Base-by-base conservation (phyloP, 2,888 invertebrate genomes). In the Euphydryas editha region DNA sequence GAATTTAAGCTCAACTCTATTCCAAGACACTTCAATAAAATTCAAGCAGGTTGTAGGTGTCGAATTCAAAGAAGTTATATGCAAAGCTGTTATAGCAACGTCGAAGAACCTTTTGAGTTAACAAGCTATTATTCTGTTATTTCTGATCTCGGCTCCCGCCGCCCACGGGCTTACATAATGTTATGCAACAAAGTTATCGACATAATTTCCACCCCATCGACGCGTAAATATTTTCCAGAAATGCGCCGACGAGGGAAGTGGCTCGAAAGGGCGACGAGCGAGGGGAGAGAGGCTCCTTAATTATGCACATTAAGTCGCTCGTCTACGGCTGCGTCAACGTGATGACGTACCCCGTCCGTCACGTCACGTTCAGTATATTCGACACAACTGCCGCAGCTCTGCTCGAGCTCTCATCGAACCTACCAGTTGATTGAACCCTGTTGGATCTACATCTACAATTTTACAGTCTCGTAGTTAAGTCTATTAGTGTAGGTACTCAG, bases 231-330 rank as follows among this genome's bases (percentile, higher is more conserved):
- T 63, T 51, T 58, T 58, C 30, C 42, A 46, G 44, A 36, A 56
- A 46, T 62, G 62, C 54, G 42, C 39, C 5, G 36, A 47, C 20
- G 17, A 13, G 56, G 17, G 15, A 42, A 46, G 51, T 47, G 30
- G 20, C 51, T 2, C 44, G 51, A 30, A 30, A 18, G 17, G 44
- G 58, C 10, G 36, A 39, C 17, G 49, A 30, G 51, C 42, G 36
- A 42, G 30, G 24, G 36, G 21, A 44, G 54, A n/a, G 51, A 39
- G 46, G 62, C 62, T 66, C 37, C 65, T 66, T 56, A 69, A 66
- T 69, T 62, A 66, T 66, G 62, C 62, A 62, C 59, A 69, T 66
- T 66, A 65, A 69, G 39, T 62, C 46, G 67, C 56, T 56, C 59
- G 46, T 59, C 56, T 56, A 59, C 20, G 59, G 42, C 36, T 57